A percentile compares a stretch with the other conserved stretches of the same genome.
Conservation (phyloP, 2,113 vertebrate genomes). For the Eudorcas thomsonii region DNA sequence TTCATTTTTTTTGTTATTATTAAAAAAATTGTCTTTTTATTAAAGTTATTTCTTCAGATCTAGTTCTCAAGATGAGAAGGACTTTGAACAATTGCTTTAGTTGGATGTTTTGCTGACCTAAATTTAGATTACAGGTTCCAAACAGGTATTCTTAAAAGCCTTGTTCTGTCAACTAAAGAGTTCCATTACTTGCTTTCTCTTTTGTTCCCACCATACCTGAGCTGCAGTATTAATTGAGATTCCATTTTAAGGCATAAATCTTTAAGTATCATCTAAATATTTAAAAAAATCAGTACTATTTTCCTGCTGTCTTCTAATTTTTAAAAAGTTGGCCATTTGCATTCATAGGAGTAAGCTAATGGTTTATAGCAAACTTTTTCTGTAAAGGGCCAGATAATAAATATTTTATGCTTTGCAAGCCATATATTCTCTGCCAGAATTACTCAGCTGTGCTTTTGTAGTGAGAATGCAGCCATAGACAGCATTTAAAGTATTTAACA, state of each 20-base stretch:
- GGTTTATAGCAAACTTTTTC: not conserved
- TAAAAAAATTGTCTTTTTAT: not conserved
- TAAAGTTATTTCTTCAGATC: not conserved
- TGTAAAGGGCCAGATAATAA: not conserved
- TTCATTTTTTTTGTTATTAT: not conserved
- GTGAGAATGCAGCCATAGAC: not conserved
- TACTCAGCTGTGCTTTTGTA: not conserved
- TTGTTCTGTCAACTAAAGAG: not conserved
- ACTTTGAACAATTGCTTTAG: not conserved
- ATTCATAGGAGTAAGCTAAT: not conserved
- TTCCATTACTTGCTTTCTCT: not conserved
- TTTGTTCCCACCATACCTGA: not conserved
- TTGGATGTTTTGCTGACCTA: not conserved
- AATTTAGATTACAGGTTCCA: not conserved
- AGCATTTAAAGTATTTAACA: not conserved
- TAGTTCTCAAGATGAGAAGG: not conserved
- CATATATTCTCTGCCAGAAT: not conserved
- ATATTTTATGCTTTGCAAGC: not conserved
- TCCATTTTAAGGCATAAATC: not conserved
- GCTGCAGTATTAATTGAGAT: not conserved
- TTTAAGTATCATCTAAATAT: not conserved
- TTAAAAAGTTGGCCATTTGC: not conserved
- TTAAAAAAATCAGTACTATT: not conserved
- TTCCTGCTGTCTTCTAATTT: conserved; percentile 1
- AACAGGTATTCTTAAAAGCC: not conserved